Percentiles rank a stretch among this genome's conserved stretches.
phyloP scores from a whole-genome alignment of 2,888 invertebrate genomes.

The Criorhina ranunculi region DNA sequence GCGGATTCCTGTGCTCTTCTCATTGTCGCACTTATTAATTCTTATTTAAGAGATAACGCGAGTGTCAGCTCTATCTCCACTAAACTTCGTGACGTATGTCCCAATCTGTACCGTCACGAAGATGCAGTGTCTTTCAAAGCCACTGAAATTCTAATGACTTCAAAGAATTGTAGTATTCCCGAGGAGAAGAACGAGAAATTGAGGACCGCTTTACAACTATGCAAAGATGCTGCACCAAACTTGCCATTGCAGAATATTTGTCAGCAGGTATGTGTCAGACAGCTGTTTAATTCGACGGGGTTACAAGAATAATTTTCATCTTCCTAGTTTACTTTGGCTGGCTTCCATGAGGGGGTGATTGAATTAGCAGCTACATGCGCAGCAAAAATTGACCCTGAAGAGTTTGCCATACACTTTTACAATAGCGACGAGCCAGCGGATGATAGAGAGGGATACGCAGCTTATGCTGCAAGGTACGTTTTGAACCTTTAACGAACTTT shows the following conservation, averaged over 20 bases:
- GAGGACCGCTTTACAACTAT: slow-evolving; percentile 91
- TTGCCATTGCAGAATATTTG: slow-evolving; percentile 94
- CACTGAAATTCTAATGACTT: slow-evolving; percentile 94
- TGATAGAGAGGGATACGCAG: slow-evolving; percentile 92
- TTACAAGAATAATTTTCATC: neutral
- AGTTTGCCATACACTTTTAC: slow-evolving; percentile 94
- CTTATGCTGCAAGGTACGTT: slow-evolving; percentile 87
- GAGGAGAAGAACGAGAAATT: slow-evolving; percentile 92
- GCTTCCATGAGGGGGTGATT: slow-evolving; percentile 94
- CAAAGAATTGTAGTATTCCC: slow-evolving; percentile 90
- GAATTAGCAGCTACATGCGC: slow-evolving; percentile 95
- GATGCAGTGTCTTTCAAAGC: slow-evolving; percentile 98
- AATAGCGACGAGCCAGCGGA: slow-evolving; percentile 92
- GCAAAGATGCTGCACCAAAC: slow-evolving; percentile 95
- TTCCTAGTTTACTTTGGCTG: slow-evolving; percentile 88
- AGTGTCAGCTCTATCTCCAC: slow-evolving; percentile 96
- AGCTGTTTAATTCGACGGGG: too few relatives aligned
- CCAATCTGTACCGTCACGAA: slow-evolving; percentile 96
- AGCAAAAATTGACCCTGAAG: slow-evolving; percentile 93
- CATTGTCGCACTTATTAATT: slow-evolving; percentile 93
- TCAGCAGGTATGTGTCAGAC: slow-evolving; percentile 85
- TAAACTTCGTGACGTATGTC: slow-evolving; percentile 95
- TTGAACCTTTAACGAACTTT: neutral
- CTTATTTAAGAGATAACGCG: slow-evolving; percentile 97
- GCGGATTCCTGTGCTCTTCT: slow-evolving; percentile 89